A percentile compares a stretch with the other conserved stretches of the same genome.
Evolutionary conservation across 2,113 vertebrate species (phyloP).

Genomic region (Pluvialis apricaria): DNA sequence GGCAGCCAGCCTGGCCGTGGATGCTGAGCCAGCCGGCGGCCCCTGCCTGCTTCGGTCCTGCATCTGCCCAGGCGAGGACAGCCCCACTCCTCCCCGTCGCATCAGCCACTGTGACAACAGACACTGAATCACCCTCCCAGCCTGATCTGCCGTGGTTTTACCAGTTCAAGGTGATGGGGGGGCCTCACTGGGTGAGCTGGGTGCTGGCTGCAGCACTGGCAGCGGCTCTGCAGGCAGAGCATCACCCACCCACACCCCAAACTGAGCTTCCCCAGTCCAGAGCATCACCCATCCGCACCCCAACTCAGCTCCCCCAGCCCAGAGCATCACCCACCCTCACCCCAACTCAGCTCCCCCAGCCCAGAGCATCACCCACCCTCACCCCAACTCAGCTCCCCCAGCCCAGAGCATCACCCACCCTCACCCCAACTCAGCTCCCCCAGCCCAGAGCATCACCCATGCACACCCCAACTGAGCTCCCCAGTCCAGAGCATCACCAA

Average conservation of each 20-base stretch:
- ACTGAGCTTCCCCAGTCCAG: neutral
- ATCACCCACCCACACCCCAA: neutral
- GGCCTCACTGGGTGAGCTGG: neutral
- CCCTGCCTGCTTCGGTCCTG: neutral
- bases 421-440: rapidly evolving
- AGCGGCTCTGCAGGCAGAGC: neutral
- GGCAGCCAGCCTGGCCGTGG: neutral
- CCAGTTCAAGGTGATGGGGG: neutral
- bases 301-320: neutral
- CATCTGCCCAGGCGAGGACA: neutral
- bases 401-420: neutral
- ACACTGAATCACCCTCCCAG: neutral
- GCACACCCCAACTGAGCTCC: neutral
- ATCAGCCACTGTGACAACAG: neutral
- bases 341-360: neutral
- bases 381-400: neutral
- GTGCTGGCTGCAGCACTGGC: neutral
- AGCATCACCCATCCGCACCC: neutral
- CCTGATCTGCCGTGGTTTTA: neutral
- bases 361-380: neutral
- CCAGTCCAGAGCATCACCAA: neutral
- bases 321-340: neutral
- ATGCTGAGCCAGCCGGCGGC: neutral
- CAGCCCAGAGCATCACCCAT: neutral
- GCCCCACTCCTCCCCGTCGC: neutral